Conservation (phyloP, 2,113 vertebrate species). For the Notiomystis cincta region DNA sequence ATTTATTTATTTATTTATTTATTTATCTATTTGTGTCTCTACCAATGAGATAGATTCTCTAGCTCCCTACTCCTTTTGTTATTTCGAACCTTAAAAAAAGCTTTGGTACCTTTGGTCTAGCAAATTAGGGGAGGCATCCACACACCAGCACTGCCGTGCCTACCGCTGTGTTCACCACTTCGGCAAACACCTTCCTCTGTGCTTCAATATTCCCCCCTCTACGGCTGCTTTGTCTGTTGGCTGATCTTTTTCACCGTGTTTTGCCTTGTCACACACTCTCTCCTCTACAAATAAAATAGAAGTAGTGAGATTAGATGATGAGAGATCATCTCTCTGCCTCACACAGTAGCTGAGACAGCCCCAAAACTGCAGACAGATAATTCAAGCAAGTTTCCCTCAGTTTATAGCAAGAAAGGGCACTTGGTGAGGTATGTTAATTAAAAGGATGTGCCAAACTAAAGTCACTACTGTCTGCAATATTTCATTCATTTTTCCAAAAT, state of each 20-base stretch:
- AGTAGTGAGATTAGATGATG: no score
- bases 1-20: no score
- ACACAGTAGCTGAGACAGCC: neutral
- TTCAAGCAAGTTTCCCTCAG: neutral
- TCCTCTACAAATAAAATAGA: neutral
- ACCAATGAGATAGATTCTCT: neutral
- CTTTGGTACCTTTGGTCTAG: neutral
- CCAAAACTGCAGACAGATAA: neutral
- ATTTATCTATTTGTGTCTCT: neutral
- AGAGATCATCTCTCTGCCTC: neutral
- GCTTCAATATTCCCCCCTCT: neutral
- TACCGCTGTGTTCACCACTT: rapidly evolving
- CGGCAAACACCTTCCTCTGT: neutral
- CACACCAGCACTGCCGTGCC: neutral
- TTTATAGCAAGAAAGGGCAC: neutral
- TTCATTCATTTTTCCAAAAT: neutral
- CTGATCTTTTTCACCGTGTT: neutral
- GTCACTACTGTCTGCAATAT: neutral
- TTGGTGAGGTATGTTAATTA: neutral
- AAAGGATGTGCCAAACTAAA: neutral
- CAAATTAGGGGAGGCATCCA: neutral
- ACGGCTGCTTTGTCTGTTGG: neutral
- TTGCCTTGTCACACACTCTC: neutral
- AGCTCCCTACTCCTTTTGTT: neutral
- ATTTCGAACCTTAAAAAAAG: neutral